phyloP scores from a whole-genome alignment of 1,140 invertebrate genomes.

The Andricus grossulariae region DNA sequence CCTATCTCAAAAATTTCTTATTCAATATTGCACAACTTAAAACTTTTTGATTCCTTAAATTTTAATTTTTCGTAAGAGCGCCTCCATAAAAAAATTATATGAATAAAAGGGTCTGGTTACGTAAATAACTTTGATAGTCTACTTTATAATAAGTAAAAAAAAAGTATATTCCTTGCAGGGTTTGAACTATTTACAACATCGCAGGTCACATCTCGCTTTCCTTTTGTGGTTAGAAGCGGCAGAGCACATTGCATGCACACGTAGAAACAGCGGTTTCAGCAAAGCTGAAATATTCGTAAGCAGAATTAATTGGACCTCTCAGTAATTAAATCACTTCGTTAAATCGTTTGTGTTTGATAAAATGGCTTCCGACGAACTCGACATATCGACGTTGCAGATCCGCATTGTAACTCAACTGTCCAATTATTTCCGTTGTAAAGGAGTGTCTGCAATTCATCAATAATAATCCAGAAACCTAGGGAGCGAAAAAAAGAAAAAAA shows the following conservation, averaged over 20 bases:
- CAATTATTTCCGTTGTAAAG: conserved; percentile 1
- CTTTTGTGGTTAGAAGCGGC: no score
- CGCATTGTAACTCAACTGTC: conserved; percentile 20
- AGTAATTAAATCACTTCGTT: conserved; percentile 20
- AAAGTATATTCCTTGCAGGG: no score
- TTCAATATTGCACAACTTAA: no score
- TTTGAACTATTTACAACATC: no score
- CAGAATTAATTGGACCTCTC: conserved; percentile 24
- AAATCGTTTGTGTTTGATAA: conserved; percentile 25
- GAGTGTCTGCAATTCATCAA: background rate
- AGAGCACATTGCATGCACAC: background rate
- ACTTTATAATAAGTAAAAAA: no score
- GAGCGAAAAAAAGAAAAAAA: background rate
- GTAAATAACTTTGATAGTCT: no score
- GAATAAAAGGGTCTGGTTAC: no score
- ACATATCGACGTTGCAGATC: conserved; percentile 10
- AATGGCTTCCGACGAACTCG: background rate
- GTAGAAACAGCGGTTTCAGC: conserved; percentile 14
- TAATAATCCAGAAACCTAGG: background rate
- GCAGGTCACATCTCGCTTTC: no score
- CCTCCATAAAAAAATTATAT: no score
- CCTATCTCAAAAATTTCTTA: no score
- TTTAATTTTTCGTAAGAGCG: no score
- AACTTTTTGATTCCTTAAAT: no score
- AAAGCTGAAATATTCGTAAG: conserved; percentile 15